Conservation (phyloP, 2,797 vertebrate species). For the Telmatherina bonti region DNA sequence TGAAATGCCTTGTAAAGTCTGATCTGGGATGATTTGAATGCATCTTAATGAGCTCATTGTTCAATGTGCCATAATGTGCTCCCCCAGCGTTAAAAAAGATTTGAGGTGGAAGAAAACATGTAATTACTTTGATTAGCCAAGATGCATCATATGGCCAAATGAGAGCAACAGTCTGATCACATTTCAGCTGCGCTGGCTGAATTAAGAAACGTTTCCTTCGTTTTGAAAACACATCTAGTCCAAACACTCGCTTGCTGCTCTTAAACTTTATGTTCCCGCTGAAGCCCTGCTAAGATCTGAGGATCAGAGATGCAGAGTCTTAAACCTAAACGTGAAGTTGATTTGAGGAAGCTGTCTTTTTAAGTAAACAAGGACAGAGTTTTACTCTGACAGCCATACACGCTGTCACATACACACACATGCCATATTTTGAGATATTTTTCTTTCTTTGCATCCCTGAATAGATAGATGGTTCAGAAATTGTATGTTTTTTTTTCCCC, state of each 20-base stretch:
- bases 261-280: constrained; percentile 8
- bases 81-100: constrained; percentile 35
- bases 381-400: constrained; percentile 38
- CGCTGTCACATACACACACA: no score
- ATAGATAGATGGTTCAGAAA: constrained; percentile 44
- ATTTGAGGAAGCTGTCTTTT: constrained; percentile 45
- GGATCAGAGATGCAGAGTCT: constrained; percentile 12
- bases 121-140: constrained; percentile 66
- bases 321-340: constrained; percentile 43
- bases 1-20: constrained; percentile 58
- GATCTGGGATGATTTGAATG: constrained; percentile 64
- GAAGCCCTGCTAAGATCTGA: constrained; percentile 14
- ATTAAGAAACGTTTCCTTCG: constrained; percentile 2
- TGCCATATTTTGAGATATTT: constrained; percentile 34
- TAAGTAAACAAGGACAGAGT: constrained; percentile 43
- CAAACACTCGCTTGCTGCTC: constrained; percentile 11
- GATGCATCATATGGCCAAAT: constrained; percentile 50
- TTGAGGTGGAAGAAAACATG: constrained; percentile 58
- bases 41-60: constrained; percentile 71
- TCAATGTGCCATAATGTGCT: constrained; percentile 52
- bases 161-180: constrained; percentile 31
- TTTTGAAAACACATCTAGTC: constrained; percentile 29
- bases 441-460: constrained; percentile 5
- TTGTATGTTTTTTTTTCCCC: constrained; percentile 46
- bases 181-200: constrained; percentile 8